Evolutionary conservation across 2,113 vertebrate genomes (phyloP), one percentile per base, ranked within the genome.

Genomic region (Rhegmatorhina hoffmannsi): DNA sequence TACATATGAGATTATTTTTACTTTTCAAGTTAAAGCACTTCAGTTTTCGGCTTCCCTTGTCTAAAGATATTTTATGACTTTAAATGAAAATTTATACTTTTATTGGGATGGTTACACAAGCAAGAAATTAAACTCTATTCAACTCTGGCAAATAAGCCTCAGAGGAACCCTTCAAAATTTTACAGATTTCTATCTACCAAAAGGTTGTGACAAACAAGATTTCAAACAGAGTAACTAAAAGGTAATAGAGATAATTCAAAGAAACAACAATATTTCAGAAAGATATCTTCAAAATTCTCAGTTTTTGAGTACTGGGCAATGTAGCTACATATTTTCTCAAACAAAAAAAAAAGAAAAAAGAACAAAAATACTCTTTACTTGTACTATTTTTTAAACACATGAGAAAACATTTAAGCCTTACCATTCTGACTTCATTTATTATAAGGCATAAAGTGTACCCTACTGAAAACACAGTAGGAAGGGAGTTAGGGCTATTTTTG

Each of bases 101-200:
- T 77, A 82, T 79, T 56, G 5, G 66, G 86, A 75, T 91, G 69
- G 46, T 75, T 92, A 75, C 80, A 87, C 56, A 96, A 95, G 87
- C 60, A 92, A 92, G 94, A 97, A 92, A 91, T 90, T 94, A 95
- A 92, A 72, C 53, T 91, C 44, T 43, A 20, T 70, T 88, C 60
- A 47, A 50, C 80, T 96, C 79, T 92, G 69, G 86, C 17, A 13
- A 94, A 87, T 31, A 73, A 84, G 34, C 60, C 79, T 83, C 79
- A 38, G 26, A 55, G 60, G 80, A 94, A 50, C 60, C 84, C 84
- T 63, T 80, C 19, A 82, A 86, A 93, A 73, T 66, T 5, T 6
- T 46, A 59, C 0, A 6, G n/a, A 70, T 66, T 89, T 82, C 56
- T 75, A 29, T n/a, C 76, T 89, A 75, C 56, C 21, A 89, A 72